A percentile compares a stretch with the other conserved stretches of the same genome.
These are phyloP conservation scores for Drosophila micromelanica DNA, from an alignment of 1,140 invertebrate species.

Conservation along the genomic window DNA sequence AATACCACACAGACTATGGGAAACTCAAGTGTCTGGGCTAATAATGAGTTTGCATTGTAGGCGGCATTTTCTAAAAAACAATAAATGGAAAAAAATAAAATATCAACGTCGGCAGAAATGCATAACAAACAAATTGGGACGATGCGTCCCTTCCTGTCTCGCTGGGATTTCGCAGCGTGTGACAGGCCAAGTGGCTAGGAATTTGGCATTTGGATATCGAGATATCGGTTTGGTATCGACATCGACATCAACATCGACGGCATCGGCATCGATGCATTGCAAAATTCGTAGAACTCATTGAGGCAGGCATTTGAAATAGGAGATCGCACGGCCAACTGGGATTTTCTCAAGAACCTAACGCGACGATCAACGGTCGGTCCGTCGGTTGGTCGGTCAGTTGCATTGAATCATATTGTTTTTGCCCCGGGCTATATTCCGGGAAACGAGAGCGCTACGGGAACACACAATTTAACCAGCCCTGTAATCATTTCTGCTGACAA, in stretches of 20 bases:
- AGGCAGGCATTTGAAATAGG: constrained; percentile 48
- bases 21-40: constrained; percentile 52
- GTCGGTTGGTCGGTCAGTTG: constrained; percentile 27
- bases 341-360: constrained; percentile 34
- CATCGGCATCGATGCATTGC: constrained; percentile 43
- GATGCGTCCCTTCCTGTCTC: constrained; percentile 3
- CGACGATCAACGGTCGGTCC: constrained; percentile 1
- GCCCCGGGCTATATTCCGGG: constrained; percentile 34
- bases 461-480: constrained; percentile 41
- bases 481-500: constrained; percentile 55
- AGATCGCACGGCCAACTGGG: constrained; percentile 17
- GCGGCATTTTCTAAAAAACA: constrained; percentile 34
- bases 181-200: constrained; percentile 24
- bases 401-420: constrained; percentile 5
- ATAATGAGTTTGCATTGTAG: constrained; percentile 51
- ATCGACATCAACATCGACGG: constrained; percentile 18
- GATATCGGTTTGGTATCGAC: constrained; percentile 9
- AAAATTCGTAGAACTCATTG: constrained; percentile 53
- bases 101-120: constrained; percentile 30
- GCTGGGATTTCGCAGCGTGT: constrained; percentile 33
- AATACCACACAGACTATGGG: constrained; percentile 33
- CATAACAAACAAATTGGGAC: constrained; percentile 51
- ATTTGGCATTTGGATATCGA: constrained; percentile 13
- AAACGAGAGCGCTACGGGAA: constrained; percentile 21
- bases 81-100: constrained; percentile 1